phyloP scores from a whole-genome alignment of 2,113 vertebrate genomes.

The Eudyptes chrysolophus region DNA sequence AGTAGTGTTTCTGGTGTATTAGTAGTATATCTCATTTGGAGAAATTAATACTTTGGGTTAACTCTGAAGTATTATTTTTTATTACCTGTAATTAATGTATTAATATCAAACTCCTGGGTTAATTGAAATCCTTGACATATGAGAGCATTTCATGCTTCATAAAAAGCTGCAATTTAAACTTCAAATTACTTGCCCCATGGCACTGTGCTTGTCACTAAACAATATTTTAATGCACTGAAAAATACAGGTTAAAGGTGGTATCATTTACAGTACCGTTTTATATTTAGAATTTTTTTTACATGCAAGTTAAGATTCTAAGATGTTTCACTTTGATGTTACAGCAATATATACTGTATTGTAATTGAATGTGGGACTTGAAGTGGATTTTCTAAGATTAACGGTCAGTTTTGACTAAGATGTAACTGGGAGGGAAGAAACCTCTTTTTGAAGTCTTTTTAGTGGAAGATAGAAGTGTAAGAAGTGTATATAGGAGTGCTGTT shows the following conservation, averaged over 20 bases:
- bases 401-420: constrained; percentile 57
- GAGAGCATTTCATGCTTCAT: constrained; percentile 37
- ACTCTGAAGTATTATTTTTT: constrained; percentile 41
- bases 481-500: constrained; percentile 65
- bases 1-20: constrained; percentile 37
- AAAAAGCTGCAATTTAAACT: constrained; percentile 28
- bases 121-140: constrained; percentile 38
- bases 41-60: constrained; percentile 34
- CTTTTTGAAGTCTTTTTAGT: constrained; percentile 66
- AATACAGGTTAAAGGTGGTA: constrained; percentile 35
- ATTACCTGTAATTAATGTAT: constrained; percentile 36
- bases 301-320: constrained; percentile 27
- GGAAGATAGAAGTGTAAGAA: constrained; percentile 47
- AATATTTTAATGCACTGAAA: constrained; percentile 58
- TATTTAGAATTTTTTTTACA: constrained; percentile 59
- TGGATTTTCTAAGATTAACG: constrained; percentile 67
- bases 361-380: constrained; percentile 59
- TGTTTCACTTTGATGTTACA: constrained; percentile 47
- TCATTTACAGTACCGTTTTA: constrained; percentile 53
- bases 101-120: constrained; percentile 49
- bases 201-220: constrained; percentile 59
- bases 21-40: constrained; percentile 40
- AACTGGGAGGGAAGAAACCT: not conserved
- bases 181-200: constrained; percentile 22
- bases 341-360: constrained; percentile 44